Conservation (phyloP, 1,140 invertebrate genomes). For the Mamestra configurata region DNA sequence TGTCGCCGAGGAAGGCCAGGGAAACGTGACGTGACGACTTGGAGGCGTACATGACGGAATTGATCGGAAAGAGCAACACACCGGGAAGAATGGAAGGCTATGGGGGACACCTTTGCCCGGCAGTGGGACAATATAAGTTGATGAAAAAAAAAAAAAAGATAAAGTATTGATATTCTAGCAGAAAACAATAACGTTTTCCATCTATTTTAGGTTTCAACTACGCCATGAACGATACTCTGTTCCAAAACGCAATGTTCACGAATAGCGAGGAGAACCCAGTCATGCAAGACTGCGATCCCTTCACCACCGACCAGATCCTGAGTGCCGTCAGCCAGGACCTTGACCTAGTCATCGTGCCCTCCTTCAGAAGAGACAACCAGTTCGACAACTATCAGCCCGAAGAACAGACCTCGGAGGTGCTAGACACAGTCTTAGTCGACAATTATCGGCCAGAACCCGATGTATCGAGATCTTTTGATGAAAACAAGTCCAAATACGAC, state of each 20-base stretch:
- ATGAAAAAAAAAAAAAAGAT: too few species aligned
- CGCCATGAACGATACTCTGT: slow-evolving; percentile 4
- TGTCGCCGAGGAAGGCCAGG: too few species aligned
- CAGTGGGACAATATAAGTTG: too few species aligned
- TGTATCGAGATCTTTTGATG: not conserved
- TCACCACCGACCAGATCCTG: slow-evolving; percentile 27
- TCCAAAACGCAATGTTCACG: not conserved
- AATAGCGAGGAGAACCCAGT: not conserved
- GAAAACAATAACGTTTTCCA: not conserved
- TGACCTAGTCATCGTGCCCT: slow-evolving; percentile 12
- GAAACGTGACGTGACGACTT: too few species aligned
- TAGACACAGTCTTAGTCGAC: not conserved
- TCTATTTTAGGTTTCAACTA: slow-evolving; percentile 17
- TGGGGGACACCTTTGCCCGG: too few species aligned
- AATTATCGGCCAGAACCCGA: not conserved
- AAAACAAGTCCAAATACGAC: not conserved
- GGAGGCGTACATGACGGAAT: too few species aligned
- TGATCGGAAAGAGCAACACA: too few species aligned
- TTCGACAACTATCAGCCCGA: not conserved
- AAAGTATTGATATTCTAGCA: too few species aligned
- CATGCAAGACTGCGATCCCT: not conserved
- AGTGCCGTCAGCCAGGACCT: slow-evolving; percentile 18
- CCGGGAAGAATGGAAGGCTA: too few species aligned
- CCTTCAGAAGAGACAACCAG: not conserved
- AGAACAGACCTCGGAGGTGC: not conserved